Evolutionary conservation across 2,888 invertebrate genomes (phyloP), one percentile per base, ranked within the genome.

Genomic region (Maniola hyperantus): DNA sequence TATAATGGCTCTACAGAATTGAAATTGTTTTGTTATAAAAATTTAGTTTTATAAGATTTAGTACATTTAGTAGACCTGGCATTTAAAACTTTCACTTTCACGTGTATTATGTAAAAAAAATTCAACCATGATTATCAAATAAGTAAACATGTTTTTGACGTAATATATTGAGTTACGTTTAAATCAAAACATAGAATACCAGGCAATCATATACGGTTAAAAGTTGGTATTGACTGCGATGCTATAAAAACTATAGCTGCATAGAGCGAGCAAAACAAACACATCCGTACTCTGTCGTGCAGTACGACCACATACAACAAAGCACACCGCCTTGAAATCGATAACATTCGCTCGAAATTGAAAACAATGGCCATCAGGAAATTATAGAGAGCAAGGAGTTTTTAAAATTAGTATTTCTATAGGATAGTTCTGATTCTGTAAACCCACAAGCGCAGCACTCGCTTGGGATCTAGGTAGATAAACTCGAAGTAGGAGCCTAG

Each of bases 181-280:
- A 33, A 13, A 34, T 15, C 55, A 55, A 55, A 55, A 55, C 39
- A 55, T 55, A 1, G 15, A 11, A 34, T 55, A 55, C 10, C 15
- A 55, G 55, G 54, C 4, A 2, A 54, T 26, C 54, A 54, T 54
- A 54, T 1, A 54, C 7, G 18, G 2, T 4, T n/a, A n/a, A n/a
- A 0, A 33, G 33, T 10, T 5, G 34, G 5, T 54, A 54, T 7
- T 34, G 5, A 20, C 18, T 51, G 10, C 26, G 18, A 48, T 5
- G 1, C 26, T 26, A 26, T 26, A 26, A 26, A 48, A 8, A 15
- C 48, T 11, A n/a, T 15, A 48, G 5, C 7, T 48, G 48, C 48
- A 48, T 48, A 48, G 18, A 48, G 18, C 15, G n/a, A 48, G 1
- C 6, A 7, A 7, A 26, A 26, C 48, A 48, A 48, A 48, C 48